A percentile compares a stretch with the other conserved stretches of the same genome.
Evolutionary conservation across 1,140 invertebrate genomes (phyloP).

Genomic region (Lamellibrachia luymesi): DNA sequence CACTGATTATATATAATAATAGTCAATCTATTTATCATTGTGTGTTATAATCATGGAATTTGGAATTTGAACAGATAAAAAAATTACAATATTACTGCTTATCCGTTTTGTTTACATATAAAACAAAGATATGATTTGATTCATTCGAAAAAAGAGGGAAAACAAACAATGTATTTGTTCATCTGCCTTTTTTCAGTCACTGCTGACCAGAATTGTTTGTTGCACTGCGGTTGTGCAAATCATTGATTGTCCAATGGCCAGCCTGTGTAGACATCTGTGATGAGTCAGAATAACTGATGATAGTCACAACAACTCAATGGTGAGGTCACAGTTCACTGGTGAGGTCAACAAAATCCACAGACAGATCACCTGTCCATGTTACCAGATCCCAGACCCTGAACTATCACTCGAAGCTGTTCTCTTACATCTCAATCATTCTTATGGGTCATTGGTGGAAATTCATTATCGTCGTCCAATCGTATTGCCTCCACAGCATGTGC

Average conservation of each 20-base stretch:
- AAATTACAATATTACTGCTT: too few relatives aligned
- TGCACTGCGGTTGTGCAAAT: neutral
- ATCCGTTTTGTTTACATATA: too few relatives aligned
- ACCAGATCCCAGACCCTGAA: neutral
- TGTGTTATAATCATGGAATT: neutral
- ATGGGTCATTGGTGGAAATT: constrained; percentile 73
- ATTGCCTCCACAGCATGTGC: constrained; percentile 62
- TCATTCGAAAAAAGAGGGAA: neutral
- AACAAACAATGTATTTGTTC: neutral
- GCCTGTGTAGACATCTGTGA: neutral
- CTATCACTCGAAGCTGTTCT: neutral
- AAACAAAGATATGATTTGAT: neutral
- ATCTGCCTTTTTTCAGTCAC: neutral
- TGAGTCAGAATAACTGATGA: neutral
- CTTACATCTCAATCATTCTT: constrained; percentile 15
- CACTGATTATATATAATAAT: neutral
- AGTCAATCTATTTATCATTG: neutral
- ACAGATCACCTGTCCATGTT: neutral
- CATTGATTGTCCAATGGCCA: neutral
- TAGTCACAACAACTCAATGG: neutral
- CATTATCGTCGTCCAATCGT: constrained; percentile 75
- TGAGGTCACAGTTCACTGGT: neutral
- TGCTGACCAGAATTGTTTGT: neutral
- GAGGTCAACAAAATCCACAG: neutral
- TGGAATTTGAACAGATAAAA: neutral